Conservation (phyloP, 2,888 invertebrate genomes). For the Apotomis capreana region DNA sequence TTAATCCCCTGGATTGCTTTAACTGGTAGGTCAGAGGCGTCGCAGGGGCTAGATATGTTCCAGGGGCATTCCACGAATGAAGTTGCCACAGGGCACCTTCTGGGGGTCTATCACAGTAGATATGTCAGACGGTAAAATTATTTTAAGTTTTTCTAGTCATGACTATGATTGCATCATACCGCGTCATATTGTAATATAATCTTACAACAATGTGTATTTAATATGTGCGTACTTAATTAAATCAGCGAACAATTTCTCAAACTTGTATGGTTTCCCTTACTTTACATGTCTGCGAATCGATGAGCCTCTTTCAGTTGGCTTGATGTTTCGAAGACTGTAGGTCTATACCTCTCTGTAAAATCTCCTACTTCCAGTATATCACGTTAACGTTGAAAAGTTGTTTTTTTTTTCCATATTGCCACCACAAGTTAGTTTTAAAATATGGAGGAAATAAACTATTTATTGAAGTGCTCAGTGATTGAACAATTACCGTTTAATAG, state of each 20-base stretch:
- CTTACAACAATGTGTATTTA: background rate
- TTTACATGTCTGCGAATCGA: slow-evolving; percentile 34
- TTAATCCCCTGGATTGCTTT: too few relatives aligned
- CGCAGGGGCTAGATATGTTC: too few relatives aligned
- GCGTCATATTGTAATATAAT: background rate
- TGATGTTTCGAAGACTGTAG: background rate
- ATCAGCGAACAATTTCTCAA: slow-evolving; percentile 32
- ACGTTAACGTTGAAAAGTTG: too few relatives aligned
- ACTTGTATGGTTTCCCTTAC: slow-evolving; percentile 43
- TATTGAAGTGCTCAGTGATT: slow-evolving; percentile 48
- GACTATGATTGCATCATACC: background rate
- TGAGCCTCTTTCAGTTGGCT: slow-evolving; percentile 20
- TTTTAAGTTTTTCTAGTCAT: too few relatives aligned
- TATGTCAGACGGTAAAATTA: too few relatives aligned
- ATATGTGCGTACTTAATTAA: slow-evolving; percentile 27
- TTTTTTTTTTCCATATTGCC: too few relatives aligned
- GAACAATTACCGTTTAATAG: slow-evolving; percentile 18
- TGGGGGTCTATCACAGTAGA: too few relatives aligned
- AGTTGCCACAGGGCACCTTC: too few relatives aligned
- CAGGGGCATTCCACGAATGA: too few relatives aligned
- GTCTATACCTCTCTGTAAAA: background rate
- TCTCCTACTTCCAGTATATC: too few relatives aligned
- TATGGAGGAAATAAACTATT: slow-evolving; percentile 47
- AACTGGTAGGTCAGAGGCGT: too few relatives aligned
- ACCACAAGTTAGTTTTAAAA: background rate